Base-by-base conservation (phyloP, 2,888 invertebrate species). In the Sphaeridia pumilis region DNA sequence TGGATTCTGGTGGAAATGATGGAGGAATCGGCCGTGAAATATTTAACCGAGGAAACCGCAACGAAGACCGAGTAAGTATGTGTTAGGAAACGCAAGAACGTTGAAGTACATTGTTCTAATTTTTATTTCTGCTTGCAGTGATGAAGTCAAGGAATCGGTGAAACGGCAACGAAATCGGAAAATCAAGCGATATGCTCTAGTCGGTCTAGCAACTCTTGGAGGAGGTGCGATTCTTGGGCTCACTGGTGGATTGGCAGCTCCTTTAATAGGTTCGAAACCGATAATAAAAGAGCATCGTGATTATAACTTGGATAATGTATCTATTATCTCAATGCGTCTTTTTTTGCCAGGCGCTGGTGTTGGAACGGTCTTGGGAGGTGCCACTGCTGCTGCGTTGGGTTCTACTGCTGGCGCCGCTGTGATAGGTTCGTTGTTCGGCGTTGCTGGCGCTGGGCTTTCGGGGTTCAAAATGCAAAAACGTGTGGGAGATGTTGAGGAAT, bases 401-500 rank as follows among this genome's bases (percentile, higher is more conserved):
- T 73, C 74, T 3, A 71, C 74, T 1, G 73, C 76, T 14, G 77
- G 76, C n/a, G 70, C 73, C 12, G 75, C 76, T 25, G 64, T 64
- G 31, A 72, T 81, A 43, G 79, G 79, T 2, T 78, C 78, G 1
- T 67, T 81, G 54, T 81, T 81, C 69, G 81, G 81, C 4, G 78
- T 78, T 3, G 80, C 81, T 31, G 82, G 82, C 26, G 82, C 80
- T 41, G 80, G 81, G 22, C 71, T 82, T 20, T 75, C 66, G 75
- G 78, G 78, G n/a, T 78, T 75, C 67, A 79, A 81, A 69, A 82
- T 82, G 82, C 76, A 79, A 58, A 79, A 78, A 65, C 70, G 81
- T 45, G 78, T 81, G 20, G 82, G 82, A 22, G 78, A 78, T 55
- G 73, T 82, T 35, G 80, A 81, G 67, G 80, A 82, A 68, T 82